phyloP scores from a whole-genome alignment of 2,113 vertebrate species.

The Coregonus clupeaformis region DNA sequence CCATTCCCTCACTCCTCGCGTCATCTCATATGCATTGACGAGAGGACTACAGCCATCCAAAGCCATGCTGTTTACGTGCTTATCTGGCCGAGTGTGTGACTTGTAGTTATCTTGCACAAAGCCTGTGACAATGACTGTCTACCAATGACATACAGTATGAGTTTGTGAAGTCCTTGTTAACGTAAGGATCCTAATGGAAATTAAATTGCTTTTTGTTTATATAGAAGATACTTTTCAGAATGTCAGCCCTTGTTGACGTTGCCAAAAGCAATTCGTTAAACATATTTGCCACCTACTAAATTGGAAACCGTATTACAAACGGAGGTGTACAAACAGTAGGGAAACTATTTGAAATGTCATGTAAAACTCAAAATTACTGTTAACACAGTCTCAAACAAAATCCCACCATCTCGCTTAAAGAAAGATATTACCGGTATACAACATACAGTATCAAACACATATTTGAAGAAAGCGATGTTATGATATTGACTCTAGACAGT shows the following conservation, averaged over 20 bases:
- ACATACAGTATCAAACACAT: neutral
- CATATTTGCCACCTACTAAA: conserved; percentile 49
- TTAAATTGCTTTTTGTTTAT: neutral
- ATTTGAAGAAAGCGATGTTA: neutral
- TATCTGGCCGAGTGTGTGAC: neutral
- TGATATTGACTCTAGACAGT: neutral
- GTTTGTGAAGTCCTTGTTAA: neutral
- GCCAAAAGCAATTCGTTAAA: conserved; percentile 46
- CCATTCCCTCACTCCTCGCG: no score
- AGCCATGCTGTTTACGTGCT: no score
- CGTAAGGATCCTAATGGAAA: neutral
- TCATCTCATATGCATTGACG: neutral
- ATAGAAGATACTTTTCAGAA: neutral
- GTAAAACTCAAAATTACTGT: no score
- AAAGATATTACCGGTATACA: no score
- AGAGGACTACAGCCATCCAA: neutral
- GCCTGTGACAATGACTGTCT: neutral
- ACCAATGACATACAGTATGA: neutral
- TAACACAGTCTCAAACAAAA: conserved; percentile 22
- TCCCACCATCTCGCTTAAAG: neutral
- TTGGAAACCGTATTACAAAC: conserved; percentile 22
- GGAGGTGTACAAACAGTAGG: conserved; percentile 33
- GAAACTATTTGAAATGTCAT: neutral
- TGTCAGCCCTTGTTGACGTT: conserved; percentile 4
- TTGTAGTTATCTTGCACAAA: neutral